A percentile compares a stretch with the other conserved stretches of the same genome.
Conservation (phyloP, 2,113 vertebrate species). For the Setophaga coronata region DNA sequence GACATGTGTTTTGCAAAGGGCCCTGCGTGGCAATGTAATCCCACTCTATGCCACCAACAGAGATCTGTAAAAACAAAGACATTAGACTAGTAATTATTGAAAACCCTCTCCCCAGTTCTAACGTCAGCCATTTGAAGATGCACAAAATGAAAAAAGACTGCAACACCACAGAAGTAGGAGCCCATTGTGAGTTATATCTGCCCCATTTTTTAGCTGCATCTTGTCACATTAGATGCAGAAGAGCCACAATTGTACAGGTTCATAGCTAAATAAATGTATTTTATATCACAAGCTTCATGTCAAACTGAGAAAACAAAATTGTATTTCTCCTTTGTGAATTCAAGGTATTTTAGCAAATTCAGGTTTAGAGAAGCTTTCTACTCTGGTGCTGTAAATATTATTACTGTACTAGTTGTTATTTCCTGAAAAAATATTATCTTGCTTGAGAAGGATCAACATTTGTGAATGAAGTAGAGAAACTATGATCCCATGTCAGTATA, state of each 20-base stretch:
- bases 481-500: neutral
- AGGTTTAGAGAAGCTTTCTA: neutral
- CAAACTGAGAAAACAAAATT: neutral
- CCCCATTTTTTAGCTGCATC: neutral
- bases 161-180: neutral
- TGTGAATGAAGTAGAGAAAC: neutral
- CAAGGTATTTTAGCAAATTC: neutral
- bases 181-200: neutral
- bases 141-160: neutral
- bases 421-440: neutral
- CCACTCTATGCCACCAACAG: slow-evolving; percentile 89
- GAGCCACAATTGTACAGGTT: neutral
- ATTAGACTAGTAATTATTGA: neutral
- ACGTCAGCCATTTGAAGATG: neutral
- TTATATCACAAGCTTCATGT: neutral
- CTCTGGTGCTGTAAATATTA: neutral
- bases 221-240: neutral
- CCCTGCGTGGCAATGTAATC: slow-evolving; percentile 95
- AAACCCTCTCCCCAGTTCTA: neutral
- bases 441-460: neutral
- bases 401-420: neutral
- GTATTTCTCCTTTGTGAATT: neutral
- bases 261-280: neutral
- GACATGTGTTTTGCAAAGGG: slow-evolving; percentile 90
- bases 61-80: slow-evolving; percentile 74